Evolutionary conservation across 2,113 vertebrate genomes (phyloP).

Genomic region (Spea multiplicata): DNA sequence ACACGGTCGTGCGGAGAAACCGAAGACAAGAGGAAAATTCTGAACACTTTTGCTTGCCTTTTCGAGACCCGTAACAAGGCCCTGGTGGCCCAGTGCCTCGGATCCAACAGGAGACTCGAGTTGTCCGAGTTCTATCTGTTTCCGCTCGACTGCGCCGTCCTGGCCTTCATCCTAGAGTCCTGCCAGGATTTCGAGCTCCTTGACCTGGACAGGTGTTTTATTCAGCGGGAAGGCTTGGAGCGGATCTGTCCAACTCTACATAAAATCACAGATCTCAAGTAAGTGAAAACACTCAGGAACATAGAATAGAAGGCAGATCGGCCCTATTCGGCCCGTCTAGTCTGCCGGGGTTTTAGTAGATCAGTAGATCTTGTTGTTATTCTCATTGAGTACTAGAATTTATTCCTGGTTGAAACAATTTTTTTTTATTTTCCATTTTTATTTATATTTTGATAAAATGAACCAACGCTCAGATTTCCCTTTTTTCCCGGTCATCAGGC

Average conservation of each 20-base stretch:
- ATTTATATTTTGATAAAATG: too few relatives aligned
- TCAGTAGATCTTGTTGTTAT: not conserved
- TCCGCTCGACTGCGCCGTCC: conserved; percentile 53
- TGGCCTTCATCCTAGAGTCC: conserved; percentile 41
- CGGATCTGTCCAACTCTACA: not conserved
- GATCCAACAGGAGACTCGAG: not conserved
- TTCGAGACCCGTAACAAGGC: conserved; percentile 59
- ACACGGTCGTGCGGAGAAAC: conserved; percentile 16
- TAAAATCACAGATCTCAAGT: conserved; percentile 18
- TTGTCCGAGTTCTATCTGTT: conserved; percentile 19
- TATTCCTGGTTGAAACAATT: not conserved
- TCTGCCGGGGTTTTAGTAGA: too few relatives aligned
- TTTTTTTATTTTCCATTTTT: not conserved
- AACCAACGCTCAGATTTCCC: too few relatives aligned
- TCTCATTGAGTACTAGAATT: not conserved
- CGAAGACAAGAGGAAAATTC: conserved; percentile 27
- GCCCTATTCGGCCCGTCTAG: too few relatives aligned
- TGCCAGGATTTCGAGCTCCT: not conserved
- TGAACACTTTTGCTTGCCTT: conserved; percentile 57
- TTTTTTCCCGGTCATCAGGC: not conserved
- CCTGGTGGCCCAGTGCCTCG: conserved; percentile 55
- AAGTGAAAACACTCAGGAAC: not conserved
- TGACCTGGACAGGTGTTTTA: conserved; percentile 18
- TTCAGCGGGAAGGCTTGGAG: conserved; percentile 19
- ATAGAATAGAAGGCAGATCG: not conserved